Base-by-base conservation (phyloP, 2,888 invertebrate genomes). In the Noctua janthina region DNA sequence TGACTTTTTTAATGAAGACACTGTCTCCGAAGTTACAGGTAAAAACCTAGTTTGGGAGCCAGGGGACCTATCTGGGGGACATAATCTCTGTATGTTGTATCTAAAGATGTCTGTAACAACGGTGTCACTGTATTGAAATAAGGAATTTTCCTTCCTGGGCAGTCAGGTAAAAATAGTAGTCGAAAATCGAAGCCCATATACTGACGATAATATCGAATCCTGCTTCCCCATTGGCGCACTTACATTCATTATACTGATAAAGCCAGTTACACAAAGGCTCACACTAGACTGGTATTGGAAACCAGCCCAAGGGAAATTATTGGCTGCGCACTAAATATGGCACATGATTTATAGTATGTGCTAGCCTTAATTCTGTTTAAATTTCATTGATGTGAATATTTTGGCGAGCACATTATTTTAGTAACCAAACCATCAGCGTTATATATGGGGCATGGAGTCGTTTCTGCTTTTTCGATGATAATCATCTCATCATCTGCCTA, bases 241-340 rank as follows among this genome's bases (percentile, higher is more conserved):
- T 68, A 73, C 73, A 17, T 46, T 49, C 66, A 71, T 62, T 62
- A 68, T 64, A 39, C 15, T 76, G 79, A 79, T 87, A 77, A 77
- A 81, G 70, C 49, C 62, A 59, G 79, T 54, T 76, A 87, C 81
- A 89, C 85, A 89, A 87, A 83, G 83, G 77, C 80, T 76, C 70
- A 81, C n/a, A 78, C 73, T 77, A 78, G 68, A 70, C 64, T 74
- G 76, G 66, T 75, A 81, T 83, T 76, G 78, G 81, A 73, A 74
- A 78, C 83, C 87, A 78, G 62, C 90, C 90, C 89, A 74, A 69
- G 89, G 89, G 89, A 89, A 89, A 89, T 89, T 89, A 89, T 90
- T 83, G 83, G 70, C 70, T 51, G 74, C 68, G 74, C 79, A 87
- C 89, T 88, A 88, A 90, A 88, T 89, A 89, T 90, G 82, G 68